A percentile compares a stretch with the other conserved stretches of the same genome.
Conservation (phyloP, 2,113 vertebrate genomes). For the Cyanoliseus patagonus region DNA sequence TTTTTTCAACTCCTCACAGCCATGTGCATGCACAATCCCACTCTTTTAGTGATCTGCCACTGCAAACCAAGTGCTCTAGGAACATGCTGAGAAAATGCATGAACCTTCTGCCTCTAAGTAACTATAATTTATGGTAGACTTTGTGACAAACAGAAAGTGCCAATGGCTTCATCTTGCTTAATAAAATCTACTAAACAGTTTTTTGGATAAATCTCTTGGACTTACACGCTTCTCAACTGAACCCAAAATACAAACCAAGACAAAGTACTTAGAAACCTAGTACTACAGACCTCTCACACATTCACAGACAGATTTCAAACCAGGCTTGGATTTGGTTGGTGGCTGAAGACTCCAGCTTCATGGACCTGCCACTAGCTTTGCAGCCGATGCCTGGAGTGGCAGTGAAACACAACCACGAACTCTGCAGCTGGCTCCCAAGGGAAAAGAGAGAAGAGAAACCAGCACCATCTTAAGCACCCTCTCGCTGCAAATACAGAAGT, state of each 20-base stretch:
- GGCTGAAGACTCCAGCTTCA: neutral
- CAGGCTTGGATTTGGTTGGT: neutral
- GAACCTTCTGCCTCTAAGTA: neutral
- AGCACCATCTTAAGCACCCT: neutral
- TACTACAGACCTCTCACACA: neutral
- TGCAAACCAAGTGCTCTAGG: neutral
- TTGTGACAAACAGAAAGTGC: neutral
- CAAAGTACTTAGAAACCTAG: neutral
- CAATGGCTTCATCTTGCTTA: neutral
- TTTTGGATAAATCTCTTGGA: neutral
- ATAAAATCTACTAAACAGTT: neutral
- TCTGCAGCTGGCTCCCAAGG: neutral
- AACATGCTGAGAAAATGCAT: neutral
- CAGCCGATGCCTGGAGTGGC: accelerated
- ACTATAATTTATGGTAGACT: neutral
- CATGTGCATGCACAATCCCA: neutral
- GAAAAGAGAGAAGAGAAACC: accelerated
- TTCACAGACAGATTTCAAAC: neutral
- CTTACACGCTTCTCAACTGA: neutral
- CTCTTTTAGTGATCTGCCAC: neutral
- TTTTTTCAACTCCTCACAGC: neutral
- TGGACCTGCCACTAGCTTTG: neutral
- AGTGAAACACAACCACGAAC: accelerated
- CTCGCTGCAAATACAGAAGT: neutral
- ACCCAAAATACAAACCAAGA: neutral